Evolutionary conservation across 2,113 vertebrate genomes (phyloP), one percentile per base, ranked within the genome.

Genomic region (Isichthys henryi): DNA sequence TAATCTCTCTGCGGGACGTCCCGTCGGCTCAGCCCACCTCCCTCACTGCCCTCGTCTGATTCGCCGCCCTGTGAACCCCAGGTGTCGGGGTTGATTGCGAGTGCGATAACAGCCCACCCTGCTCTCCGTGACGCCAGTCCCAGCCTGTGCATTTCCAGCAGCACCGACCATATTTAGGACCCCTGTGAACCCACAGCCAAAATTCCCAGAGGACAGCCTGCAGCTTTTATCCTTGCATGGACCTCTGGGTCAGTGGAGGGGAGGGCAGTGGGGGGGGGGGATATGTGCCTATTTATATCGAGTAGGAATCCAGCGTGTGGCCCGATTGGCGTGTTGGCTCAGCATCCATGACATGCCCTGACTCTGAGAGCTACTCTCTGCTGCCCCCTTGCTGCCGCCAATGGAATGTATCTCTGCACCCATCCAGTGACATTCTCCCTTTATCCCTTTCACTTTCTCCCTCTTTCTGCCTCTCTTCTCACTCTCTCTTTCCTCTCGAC

Each of bases 271-370:
- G 31, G n/a, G 19, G 70, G 31, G 94, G 49, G 43, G 94, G 95
- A 1, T 91, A 94, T 94, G 85, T 94, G 86, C 96, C 97, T 99
- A 97, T 98, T 98, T 99, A 97, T 97, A 97, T 96, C 93, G 89
- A 80, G 92, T 90, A 96, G 96, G 96, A 96, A 96, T 96, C 95
- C 93, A 91, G 92, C 89, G 91, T 88, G 89, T 93, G 90, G 91
- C 89, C 50, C 66, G 91, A 90, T 89, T 48, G 85, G 89, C 89
- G 6, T 45, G 66, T 46, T 31, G 5, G 70, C 70, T 88, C 62
- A 17, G n/a, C 52, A 52, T n/a, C 53, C 50, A 19, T 70, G 56
- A 35, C 82, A 35, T 56, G 89, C 82, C 56, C 13, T 48, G 52
- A 23, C 27, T 86, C 23, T 48, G 17, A 46, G 19, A 50, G 90